These are phyloP conservation scores for Pollenia amentaria DNA, from an alignment of 2,888 invertebrate genomes.

Conservation along the genomic window DNA sequence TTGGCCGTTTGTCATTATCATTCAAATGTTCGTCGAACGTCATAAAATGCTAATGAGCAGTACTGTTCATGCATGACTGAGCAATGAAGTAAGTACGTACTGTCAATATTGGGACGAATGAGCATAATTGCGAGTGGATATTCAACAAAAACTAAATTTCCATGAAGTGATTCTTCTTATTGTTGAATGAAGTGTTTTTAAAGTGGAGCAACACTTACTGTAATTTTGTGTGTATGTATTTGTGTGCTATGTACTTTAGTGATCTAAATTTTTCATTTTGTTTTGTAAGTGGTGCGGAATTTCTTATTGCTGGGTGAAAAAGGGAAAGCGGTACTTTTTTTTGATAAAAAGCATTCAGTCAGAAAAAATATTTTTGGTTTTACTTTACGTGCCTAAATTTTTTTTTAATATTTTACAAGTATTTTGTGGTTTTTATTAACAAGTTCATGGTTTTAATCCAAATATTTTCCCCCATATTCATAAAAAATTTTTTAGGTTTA, in stretches of 20 bases:
- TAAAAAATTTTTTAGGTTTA: too few species aligned
- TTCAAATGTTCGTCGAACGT: slow-evolving; percentile 55
- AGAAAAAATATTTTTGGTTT: too few species aligned
- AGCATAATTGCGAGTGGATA: background rate
- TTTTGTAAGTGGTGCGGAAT: background rate
- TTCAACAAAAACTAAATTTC: background rate
- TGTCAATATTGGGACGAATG: background rate
- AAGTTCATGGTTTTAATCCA: too few species aligned
- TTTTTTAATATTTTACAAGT: too few species aligned
- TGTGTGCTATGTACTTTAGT: background rate
- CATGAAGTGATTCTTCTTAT: slow-evolving; percentile 12
- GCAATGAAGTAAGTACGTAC: slow-evolving; percentile 17
- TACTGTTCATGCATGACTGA: slow-evolving; percentile 59
- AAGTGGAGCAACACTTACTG: slow-evolving; percentile 26
- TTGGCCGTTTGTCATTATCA: slow-evolving; percentile 62
- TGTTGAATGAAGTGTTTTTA: slow-evolving; percentile 1
- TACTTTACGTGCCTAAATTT: too few species aligned
- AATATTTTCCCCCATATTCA: too few species aligned
- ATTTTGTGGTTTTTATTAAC: too few species aligned
- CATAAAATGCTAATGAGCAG: slow-evolving; percentile 73
- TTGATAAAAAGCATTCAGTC: too few species aligned
- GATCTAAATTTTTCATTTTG: background rate
- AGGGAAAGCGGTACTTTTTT: too few species aligned
- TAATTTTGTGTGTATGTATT: background rate
- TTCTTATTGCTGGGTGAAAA: background rate